A percentile compares a stretch with the other conserved stretches of the same genome.
Evolutionary conservation across 2,797 vertebrate genomes (phyloP).

Genomic region (Sparus aurata): DNA sequence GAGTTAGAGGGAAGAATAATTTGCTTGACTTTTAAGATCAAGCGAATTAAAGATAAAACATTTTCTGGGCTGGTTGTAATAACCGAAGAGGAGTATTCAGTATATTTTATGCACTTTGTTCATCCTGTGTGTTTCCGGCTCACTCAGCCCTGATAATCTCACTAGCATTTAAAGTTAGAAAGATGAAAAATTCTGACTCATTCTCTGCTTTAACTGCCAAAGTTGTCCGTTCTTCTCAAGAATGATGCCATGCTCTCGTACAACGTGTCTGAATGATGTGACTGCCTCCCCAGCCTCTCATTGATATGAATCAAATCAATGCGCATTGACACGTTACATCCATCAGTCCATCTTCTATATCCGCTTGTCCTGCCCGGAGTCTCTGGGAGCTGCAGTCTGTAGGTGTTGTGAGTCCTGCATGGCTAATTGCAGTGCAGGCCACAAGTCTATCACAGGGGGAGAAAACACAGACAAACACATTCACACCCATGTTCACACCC

Average conservation of each 20-base stretch:
- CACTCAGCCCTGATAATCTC: not conserved
- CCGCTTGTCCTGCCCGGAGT: conserved; percentile 7
- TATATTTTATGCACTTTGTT: not conserved
- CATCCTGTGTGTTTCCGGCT: not conserved
- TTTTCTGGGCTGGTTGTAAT: not conserved
- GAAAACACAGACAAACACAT: conserved; percentile 29
- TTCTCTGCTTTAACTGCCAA: not conserved
- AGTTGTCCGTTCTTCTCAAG: not conserved
- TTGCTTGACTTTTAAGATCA: conserved; percentile 1
- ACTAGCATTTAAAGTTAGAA: not conserved
- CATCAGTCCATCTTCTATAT: conserved; percentile 33
- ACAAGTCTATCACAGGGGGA: conserved; percentile 27
- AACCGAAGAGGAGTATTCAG: not conserved
- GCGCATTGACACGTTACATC: conserved; percentile 44
- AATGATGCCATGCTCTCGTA: conserved; percentile 15
- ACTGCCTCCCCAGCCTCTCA: conserved; percentile 14
- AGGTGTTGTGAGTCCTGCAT: conserved; percentile 15
- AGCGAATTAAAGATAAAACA: not conserved
- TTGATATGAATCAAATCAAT: conserved; percentile 53
- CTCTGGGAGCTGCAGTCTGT: not conserved
- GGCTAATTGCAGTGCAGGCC: conserved; percentile 7
- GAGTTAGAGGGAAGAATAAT: conserved; percentile 2
- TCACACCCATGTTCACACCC: conserved; percentile 26
- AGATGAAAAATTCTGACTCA: not conserved
- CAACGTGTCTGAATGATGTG: conserved; percentile 34